These are phyloP conservation scores for Drosophila algonquin DNA, from an alignment of 2,888 invertebrate species.

Conservation along the genomic window DNA sequence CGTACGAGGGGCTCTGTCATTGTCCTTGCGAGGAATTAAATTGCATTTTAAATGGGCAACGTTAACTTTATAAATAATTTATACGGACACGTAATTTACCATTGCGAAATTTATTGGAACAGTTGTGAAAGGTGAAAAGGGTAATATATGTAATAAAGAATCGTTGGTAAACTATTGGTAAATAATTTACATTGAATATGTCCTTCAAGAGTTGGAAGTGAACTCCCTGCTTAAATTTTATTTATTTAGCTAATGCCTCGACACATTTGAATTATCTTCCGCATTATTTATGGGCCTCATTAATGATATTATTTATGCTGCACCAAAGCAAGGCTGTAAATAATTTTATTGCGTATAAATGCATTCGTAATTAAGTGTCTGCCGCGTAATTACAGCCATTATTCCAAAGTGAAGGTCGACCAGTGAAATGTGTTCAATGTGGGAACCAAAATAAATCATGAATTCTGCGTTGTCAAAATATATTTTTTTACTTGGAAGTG, in stretches of 20 bases:
- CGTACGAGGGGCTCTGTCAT: constrained; percentile 40
- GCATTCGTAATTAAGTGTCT: constrained; percentile 36
- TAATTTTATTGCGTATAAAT: constrained; percentile 41
- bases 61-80: constrained; percentile 46
- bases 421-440: constrained; percentile 15
- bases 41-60: constrained; percentile 42
- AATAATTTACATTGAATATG: background rate
- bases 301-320: constrained; percentile 56
- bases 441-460: background rate
- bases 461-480: constrained; percentile 6
- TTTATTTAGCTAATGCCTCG: constrained; percentile 13
- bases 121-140: constrained; percentile 20
- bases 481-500: background rate
- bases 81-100: constrained; percentile 39
- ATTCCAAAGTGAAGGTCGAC: constrained; percentile 31
- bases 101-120: constrained; percentile 24
- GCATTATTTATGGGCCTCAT: constrained; percentile 46
- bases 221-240: constrained; percentile 1
- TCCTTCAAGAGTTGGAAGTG: no score
- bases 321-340: constrained; percentile 32
- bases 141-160: background rate
- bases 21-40: constrained; percentile 50
- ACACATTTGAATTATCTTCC: constrained; percentile 5
- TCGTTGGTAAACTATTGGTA: background rate
- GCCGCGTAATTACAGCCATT: constrained; percentile 40